Percentiles rank a stretch among this genome's conserved stretches.
phyloP scores from a whole-genome alignment of 2,113 vertebrate genomes.

The Nothocercus nigrocapillus region DNA sequence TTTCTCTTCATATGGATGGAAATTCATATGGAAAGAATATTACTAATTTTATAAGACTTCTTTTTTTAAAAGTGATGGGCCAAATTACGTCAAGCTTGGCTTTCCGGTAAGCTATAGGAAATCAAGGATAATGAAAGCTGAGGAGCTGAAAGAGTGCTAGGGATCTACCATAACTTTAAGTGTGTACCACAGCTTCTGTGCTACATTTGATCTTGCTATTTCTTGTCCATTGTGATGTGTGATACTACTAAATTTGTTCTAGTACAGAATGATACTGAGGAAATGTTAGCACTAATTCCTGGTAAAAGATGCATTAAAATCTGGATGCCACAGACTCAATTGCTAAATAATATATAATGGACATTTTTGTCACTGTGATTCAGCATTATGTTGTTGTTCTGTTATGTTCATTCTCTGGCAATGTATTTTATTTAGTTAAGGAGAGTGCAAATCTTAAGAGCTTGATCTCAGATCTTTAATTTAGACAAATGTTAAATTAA shows the following conservation, averaged over 20 bases:
- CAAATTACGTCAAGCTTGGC: background rate
- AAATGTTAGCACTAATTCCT: background rate
- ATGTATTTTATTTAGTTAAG: background rate
- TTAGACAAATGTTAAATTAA: background rate
- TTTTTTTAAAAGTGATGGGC: background rate
- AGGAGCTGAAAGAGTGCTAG: background rate
- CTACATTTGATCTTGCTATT: background rate
- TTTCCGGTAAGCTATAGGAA: background rate
- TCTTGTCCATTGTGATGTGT: accelerated
- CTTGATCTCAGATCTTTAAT: background rate
- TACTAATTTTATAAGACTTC: background rate
- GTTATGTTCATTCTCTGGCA: background rate
- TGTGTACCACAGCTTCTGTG: background rate
- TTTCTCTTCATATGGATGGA: background rate
- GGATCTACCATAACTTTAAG: background rate
- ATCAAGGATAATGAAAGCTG: background rate
- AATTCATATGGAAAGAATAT: too few species aligned
- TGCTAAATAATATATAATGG: background rate
- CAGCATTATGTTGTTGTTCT: background rate
- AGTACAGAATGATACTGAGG: background rate
- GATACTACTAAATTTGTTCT: background rate
- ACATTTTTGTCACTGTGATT: background rate
- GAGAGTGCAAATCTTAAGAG: background rate
- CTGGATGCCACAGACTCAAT: background rate
- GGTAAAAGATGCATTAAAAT: background rate